Evolutionary conservation across 1,140 invertebrate species (phyloP).

Genomic region (Diorhabda sublineata): DNA sequence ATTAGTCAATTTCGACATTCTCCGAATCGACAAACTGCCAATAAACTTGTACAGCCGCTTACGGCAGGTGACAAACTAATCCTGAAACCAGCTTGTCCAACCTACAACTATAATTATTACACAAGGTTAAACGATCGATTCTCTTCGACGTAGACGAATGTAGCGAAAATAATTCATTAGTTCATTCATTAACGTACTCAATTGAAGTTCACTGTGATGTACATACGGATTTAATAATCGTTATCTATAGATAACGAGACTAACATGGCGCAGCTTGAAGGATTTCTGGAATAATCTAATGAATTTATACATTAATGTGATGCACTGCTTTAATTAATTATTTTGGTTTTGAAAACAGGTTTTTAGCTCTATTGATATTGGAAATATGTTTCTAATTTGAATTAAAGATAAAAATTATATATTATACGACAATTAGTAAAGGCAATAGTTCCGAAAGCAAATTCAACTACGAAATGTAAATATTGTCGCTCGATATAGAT

Average conservation of each 20-base stretch:
- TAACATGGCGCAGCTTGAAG: not conserved
- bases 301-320: constrained; percentile 4
- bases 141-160: constrained; percentile 9
- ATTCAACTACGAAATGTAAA: no score
- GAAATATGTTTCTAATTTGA: no score
- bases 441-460: no score
- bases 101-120: constrained; percentile 9
- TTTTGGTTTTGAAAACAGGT: no score
- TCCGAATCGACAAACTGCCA: not conserved
- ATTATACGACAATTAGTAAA: no score
- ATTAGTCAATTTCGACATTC: no score
- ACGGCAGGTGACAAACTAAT: constrained; percentile 1
- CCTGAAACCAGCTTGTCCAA: not conserved
- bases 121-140: constrained; percentile 16
- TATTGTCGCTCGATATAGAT: no score
- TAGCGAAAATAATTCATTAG: constrained; percentile 17
- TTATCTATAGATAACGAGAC: not conserved
- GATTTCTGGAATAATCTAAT: not conserved
- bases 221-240: constrained; percentile 8
- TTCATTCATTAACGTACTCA: not conserved
- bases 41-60: not conserved
- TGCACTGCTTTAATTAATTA: not conserved
- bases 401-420: no score
- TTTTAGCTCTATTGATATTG: no score
- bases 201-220: constrained; percentile 8